Percentiles rank a stretch among this genome's conserved stretches.
These are phyloP conservation scores for Cyaniris semiargus DNA, from an alignment of 2,888 invertebrate genomes.

Conservation along the genomic window DNA sequence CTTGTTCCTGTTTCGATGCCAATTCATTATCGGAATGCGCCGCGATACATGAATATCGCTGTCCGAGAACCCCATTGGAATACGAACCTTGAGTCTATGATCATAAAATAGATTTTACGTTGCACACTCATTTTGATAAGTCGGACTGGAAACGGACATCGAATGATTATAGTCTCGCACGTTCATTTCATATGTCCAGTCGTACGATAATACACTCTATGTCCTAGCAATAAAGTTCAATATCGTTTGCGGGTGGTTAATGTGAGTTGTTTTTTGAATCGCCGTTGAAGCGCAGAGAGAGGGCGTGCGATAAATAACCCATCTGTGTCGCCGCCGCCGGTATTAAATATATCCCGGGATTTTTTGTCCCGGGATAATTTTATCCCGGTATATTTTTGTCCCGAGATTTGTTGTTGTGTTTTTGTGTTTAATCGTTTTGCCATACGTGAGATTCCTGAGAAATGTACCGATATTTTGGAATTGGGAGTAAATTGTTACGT, in stretches of 20 bases:
- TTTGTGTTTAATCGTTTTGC: constrained; percentile 13
- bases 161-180: constrained; percentile 75
- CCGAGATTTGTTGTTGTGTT: constrained; percentile 48
- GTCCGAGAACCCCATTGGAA: constrained; percentile 38
- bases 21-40: constrained; percentile 76
- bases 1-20: constrained; percentile 68
- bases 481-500: no score
- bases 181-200: constrained; percentile 61
- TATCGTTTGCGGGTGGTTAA: constrained; percentile 48
- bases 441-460: constrained; percentile 12
- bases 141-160: constrained; percentile 69
- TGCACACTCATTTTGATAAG: constrained; percentile 54
- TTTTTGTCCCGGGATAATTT: constrained; percentile 65
- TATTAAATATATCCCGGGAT: constrained; percentile 78
- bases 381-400: constrained; percentile 69
- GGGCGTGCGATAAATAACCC: constrained; percentile 80
- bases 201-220: constrained; percentile 59
- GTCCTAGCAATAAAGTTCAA: constrained; percentile 54
- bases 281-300: constrained; percentile 76
- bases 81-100: constrained; percentile 38
- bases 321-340: constrained; percentile 76
- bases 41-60: constrained; percentile 66
- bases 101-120: constrained; percentile 49
- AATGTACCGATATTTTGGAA: neutral
- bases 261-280: constrained; percentile 67